Conservation (phyloP, 2,797 vertebrate genomes). For the Taenioides sp. region DNA sequence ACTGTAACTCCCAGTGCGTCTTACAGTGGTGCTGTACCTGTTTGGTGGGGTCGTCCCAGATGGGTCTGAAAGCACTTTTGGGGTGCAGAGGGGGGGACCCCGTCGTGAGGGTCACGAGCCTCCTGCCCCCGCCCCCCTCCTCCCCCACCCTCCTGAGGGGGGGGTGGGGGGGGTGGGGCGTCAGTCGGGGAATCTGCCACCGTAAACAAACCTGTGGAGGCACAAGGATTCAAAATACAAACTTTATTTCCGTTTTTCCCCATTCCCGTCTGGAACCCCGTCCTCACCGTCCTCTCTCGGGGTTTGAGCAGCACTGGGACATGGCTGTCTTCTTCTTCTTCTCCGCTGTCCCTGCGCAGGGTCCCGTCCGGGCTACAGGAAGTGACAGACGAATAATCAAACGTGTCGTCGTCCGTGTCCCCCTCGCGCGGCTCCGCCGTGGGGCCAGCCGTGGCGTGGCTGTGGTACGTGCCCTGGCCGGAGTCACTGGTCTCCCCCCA, state of each 20-base stretch:
- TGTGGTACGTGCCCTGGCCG: conserved; percentile 70
- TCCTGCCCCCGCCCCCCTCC: conserved; percentile 39
- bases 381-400: conserved; percentile 80
- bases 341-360: conserved; percentile 56
- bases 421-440: conserved; percentile 31
- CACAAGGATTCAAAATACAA: too few relatives aligned
- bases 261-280: too few relatives aligned
- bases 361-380: conserved; percentile 77
- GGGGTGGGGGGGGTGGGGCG: conserved; percentile 63
- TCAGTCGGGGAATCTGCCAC: conserved; percentile 78
- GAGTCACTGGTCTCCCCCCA: conserved; percentile 76
- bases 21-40: too few relatives aligned
- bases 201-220: conserved; percentile 56
- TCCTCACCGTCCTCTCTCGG: conserved; percentile 60
- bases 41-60: conserved; percentile 75
- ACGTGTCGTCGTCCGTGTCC: conserved; percentile 70
- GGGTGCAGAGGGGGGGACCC: conserved; percentile 68
- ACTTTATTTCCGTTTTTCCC: too few relatives aligned
- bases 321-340: conserved; percentile 64
- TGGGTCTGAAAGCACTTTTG: conserved; percentile 76
- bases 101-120: conserved; percentile 59
- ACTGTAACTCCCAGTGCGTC: too few relatives aligned
- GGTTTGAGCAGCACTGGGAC: conserved; percentile 80
- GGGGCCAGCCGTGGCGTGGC: conserved; percentile 41
- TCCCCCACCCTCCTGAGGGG: conserved; percentile 32